Evolutionary conservation across 2,113 vertebrate genomes (phyloP), one percentile per base, ranked within the genome.

Genomic region (Gavialis gangeticus): DNA sequence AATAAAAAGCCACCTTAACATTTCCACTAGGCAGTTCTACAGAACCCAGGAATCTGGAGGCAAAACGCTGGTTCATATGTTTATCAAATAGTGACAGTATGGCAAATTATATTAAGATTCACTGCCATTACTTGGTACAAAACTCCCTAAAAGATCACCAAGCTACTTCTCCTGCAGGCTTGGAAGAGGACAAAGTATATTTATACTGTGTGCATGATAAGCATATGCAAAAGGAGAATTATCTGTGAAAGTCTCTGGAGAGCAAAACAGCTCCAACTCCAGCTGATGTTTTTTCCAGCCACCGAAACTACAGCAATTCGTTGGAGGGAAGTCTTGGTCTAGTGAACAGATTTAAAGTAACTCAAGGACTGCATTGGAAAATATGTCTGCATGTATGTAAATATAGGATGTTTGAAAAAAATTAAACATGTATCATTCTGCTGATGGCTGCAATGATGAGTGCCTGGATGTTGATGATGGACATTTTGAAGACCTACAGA

Each of bases 221-320:
- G 28, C 28, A 69, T 10, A 69, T 9, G 16, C 17, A 37, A 27
- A 78, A 81, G 76, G 12, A 59, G 19, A 62, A 71, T 22, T 78
- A 89, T 4, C 5, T 0, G 0, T 4, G 3, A 8, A 58, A 16
- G 12, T 46, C 73, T 85, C 63, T 1, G 0, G 28, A 75, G 18
- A 79, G 59, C 4, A 46, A 24, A 73, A 12, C 37, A 62, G 66
- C 22, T 83, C 79, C 55, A 75, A 84, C 2, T 87, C 25, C 60
- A 81, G 4, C 17, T 79, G 57, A 21, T 58, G n/a, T 10, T 92
- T 73, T 73, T 55, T 85, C 30, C 66, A 81, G 30, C 19, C 69
- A 85, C 63, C 4, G 56, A 84, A n/a, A 6, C 12, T 17, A 2
- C 10, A 75, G 19, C 10, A 57, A 30, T 34, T 79, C 13, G 84